Percentiles rank a stretch among this genome's conserved stretches.
Conservation (phyloP, 1,140 invertebrate species). For the Drosophila nigromelanica region DNA sequence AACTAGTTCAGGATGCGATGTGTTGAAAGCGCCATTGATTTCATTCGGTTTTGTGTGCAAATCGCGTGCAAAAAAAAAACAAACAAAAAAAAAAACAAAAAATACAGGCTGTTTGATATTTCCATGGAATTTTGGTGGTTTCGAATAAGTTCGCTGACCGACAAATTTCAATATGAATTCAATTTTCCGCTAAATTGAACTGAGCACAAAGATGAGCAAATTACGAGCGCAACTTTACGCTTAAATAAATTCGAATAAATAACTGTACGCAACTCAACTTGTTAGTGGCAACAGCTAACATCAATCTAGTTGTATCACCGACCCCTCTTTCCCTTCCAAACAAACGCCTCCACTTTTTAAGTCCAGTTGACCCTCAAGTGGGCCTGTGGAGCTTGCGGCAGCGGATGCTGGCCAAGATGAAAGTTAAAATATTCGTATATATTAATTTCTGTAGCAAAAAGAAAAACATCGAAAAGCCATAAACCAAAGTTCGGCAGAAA, state of each 20-base stretch:
- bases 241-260: slow-evolving; percentile 66
- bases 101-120: slow-evolving; percentile 30
- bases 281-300: slow-evolving; percentile 35
- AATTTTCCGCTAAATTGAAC: slow-evolving; percentile 67
- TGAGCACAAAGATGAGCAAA: slow-evolving; percentile 62
- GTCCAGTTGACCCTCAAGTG: slow-evolving; percentile 3
- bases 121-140: slow-evolving; percentile 27
- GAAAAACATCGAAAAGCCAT: slow-evolving; percentile 55
- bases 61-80: slow-evolving; percentile 20
- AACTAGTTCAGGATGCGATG: slow-evolving; percentile 25
- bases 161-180: slow-evolving; percentile 66
- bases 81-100: slow-evolving; percentile 20
- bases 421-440: slow-evolving; percentile 63
- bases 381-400: slow-evolving; percentile 33
- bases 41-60: slow-evolving; percentile 28
- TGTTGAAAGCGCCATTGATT: slow-evolving; percentile 53
- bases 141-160: slow-evolving; percentile 48
- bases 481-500: slow-evolving; percentile 61
- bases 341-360: neutral
- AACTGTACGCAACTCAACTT: slow-evolving; percentile 33
- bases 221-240: slow-evolving; percentile 56
- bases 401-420: slow-evolving; percentile 39
- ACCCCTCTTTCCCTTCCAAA: neutral
- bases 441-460: slow-evolving; percentile 52
- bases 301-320: neutral